Conservation (phyloP, 2,888 invertebrate species). For the Branchellion lobata region DNA sequence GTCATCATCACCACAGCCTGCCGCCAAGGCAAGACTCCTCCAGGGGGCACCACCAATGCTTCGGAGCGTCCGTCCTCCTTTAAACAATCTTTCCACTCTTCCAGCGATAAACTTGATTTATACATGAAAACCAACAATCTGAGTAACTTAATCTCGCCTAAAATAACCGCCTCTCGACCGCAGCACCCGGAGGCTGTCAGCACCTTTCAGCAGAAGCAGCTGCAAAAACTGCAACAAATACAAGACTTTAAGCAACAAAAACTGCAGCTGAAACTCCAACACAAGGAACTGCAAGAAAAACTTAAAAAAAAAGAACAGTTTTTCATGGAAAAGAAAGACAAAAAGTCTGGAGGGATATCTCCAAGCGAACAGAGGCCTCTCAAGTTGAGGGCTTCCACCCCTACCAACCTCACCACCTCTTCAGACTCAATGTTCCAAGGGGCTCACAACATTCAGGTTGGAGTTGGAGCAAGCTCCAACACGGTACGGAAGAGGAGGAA, state of each 20-base stretch:
- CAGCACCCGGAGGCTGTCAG: not conserved
- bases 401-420: not conserved
- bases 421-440: not conserved
- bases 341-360: not conserved
- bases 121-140: constrained; percentile 5
- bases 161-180: not conserved
- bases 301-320: not conserved
- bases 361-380: not conserved
- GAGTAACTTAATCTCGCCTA: constrained; percentile 3
- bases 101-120: constrained; percentile 1
- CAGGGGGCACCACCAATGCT: too few relatives aligned
- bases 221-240: constrained; percentile 11
- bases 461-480: not conserved
- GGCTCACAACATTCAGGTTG: not conserved
- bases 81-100: not conserved
- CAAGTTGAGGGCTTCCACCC: not conserved
- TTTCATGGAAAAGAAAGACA: not conserved
- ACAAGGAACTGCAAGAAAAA: constrained; percentile 1
- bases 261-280: constrained; percentile 1
- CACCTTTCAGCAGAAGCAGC: not conserved
- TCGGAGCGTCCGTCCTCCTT: not conserved
- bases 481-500: not conserved
- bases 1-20: not conserved
- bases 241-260: constrained; percentile 7
- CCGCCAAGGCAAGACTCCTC: not conserved